Evolutionary conservation across 64 coral and sea anemone species (phyloP).

Genomic region (Orbicella faveolata): DNA sequence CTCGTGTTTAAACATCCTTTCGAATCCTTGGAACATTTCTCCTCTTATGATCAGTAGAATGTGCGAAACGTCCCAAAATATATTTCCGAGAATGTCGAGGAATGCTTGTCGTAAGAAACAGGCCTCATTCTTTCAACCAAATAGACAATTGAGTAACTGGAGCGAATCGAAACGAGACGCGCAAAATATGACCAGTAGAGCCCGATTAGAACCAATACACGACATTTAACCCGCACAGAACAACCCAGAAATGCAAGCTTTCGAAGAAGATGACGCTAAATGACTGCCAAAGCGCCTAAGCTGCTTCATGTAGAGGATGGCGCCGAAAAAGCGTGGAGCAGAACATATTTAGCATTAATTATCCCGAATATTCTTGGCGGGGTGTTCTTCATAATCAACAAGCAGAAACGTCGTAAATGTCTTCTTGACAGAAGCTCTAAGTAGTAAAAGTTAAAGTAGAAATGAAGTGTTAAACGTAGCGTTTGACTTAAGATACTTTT

Average conservation of each 20-base stretch:
- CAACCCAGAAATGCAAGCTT: background rate
- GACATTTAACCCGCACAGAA: background rate
- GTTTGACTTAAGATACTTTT: background rate
- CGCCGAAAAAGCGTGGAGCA: background rate
- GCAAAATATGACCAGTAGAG: background rate
- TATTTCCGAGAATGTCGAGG: background rate
- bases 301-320: background rate
- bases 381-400: background rate
- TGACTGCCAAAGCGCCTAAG: background rate
- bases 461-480: background rate
- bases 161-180: background rate
- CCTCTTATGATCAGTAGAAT: no score
- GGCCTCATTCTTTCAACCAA: background rate
- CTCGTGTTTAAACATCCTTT: background rate
- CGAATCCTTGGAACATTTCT: no score
- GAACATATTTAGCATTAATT: slow-evolving; percentile 26
- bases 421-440: background rate
- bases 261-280: background rate
- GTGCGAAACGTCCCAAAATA: no score
- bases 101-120: background rate
- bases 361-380: slow-evolving; percentile 27
- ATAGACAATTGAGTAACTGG: background rate
- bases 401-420: background rate
- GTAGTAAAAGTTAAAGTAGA: background rate
- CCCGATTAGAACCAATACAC: background rate